These are phyloP conservation scores for Aphyosemion australe DNA, from an alignment of 2,113 vertebrate species.

Conservation along the genomic window DNA sequence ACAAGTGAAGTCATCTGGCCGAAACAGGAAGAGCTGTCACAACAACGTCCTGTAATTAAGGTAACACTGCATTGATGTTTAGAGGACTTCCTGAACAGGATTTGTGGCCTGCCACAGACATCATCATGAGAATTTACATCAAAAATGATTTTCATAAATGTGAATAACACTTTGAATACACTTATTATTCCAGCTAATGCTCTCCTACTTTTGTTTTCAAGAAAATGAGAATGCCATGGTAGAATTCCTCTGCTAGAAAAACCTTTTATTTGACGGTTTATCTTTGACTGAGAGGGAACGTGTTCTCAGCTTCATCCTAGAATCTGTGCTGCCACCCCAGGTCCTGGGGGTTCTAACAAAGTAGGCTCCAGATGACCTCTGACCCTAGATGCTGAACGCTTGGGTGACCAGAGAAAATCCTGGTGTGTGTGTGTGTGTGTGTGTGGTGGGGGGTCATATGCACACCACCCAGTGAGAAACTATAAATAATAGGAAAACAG, in stretches of 20 bases:
- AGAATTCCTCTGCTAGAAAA: conserved; percentile 50
- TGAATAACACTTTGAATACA: background rate
- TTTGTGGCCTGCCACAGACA: too few species aligned
- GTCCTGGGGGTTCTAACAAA: conserved; percentile 50
- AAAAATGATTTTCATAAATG: too few species aligned
- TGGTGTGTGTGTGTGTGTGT: background rate
- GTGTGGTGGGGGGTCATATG: too few species aligned
- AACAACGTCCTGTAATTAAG: too few species aligned
- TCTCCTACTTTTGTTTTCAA: background rate
- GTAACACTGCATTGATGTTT: too few species aligned
- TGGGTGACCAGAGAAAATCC: conserved; percentile 56
- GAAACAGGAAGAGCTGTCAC: too few species aligned
- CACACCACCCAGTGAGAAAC: too few species aligned
- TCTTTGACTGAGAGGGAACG: conserved; percentile 68
- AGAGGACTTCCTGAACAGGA: too few species aligned
- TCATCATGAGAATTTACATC: too few species aligned
- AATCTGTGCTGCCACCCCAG: conserved; percentile 47
- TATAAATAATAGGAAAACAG: too few species aligned
- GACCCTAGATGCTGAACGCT: conserved; percentile 67
- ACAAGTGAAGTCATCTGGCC: too few species aligned
- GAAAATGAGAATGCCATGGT: conserved; percentile 5
- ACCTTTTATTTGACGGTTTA: conserved; percentile 53
- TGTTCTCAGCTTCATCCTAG: conserved; percentile 54
- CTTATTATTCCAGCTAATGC: background rate
- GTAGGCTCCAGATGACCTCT: conserved; percentile 51